Conservation (phyloP, 2,888 invertebrate genomes). For the Dolichomitus sp. region DNA sequence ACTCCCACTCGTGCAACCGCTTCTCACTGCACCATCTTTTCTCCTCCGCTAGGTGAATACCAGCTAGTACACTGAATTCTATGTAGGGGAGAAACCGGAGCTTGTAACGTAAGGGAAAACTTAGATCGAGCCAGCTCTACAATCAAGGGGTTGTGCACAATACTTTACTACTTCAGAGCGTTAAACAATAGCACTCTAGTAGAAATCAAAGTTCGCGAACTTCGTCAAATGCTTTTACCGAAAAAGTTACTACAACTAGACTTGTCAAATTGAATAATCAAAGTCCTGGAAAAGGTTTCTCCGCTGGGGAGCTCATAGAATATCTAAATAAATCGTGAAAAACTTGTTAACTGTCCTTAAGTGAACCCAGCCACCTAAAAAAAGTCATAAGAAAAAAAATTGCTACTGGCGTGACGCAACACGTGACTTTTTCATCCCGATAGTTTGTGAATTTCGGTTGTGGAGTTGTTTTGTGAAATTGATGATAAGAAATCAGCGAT, state of each 20-base stretch:
- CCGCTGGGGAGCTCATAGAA: not conserved
- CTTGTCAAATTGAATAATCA: not conserved
- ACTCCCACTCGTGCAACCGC: constrained; percentile 64
- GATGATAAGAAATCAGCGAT: no score
- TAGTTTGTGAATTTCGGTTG: no score
- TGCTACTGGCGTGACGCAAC: no score
- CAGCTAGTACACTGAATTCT: constrained; percentile 10
- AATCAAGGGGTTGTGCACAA: not conserved
- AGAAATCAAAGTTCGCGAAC: not conserved
- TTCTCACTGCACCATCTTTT: constrained; percentile 26
- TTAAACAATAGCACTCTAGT: not conserved
- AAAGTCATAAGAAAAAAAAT: no score
- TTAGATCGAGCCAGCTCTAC: not conserved
- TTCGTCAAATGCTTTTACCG: not conserved
- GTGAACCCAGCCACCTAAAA: no score
- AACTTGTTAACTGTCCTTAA: not conserved
- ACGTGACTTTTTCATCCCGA: no score
- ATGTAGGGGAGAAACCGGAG: constrained; percentile 7
- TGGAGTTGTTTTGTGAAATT: no score
- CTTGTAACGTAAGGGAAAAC: not conserved
- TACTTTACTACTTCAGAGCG: not conserved
- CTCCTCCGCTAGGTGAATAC: constrained; percentile 7
- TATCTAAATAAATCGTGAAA: not conserved
- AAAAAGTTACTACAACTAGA: not conserved
- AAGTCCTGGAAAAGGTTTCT: not conserved